These are phyloP conservation scores for Ciconia stormi DNA, from an alignment of 2,113 vertebrate genomes.

Conservation along the genomic window DNA sequence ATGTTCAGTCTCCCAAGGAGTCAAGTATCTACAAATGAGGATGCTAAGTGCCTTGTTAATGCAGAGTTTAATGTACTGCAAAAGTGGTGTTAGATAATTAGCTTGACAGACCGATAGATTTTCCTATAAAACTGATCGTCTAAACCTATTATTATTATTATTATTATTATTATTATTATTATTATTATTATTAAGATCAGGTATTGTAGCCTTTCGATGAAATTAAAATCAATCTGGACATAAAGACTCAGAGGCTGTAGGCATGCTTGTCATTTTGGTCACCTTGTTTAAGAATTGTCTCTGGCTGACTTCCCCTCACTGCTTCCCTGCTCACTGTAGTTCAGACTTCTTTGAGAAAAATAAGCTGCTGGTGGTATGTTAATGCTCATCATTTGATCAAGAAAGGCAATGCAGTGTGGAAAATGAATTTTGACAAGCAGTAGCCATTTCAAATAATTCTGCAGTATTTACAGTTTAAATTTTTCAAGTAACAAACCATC, in stretches of 20 bases:
- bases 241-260: neutral
- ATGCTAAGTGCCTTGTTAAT: conserved; percentile 53
- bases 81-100: conserved; percentile 50
- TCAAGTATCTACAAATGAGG: neutral
- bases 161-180: conserved; percentile 49
- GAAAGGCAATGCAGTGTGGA: neutral
- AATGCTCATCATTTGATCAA: neutral
- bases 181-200: conserved; percentile 29
- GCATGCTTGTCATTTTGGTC: conserved; percentile 21
- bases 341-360: conserved; percentile 6
- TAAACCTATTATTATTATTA: neutral
- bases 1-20: neutral
- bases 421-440: neutral
- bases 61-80: conserved; percentile 56
- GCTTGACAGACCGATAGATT: conserved; percentile 48
- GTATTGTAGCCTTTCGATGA: neutral
- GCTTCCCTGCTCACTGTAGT: neutral
- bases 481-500: neutral
- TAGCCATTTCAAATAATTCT: neutral
- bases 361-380: neutral
- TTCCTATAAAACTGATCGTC: conserved; percentile 8
- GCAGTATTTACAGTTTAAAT: neutral
- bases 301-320: neutral
- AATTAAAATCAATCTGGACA: conserved; percentile 22
- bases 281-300: neutral